Conservation (phyloP, 1,140 invertebrate genomes). For the Polypedilum pembai region DNA sequence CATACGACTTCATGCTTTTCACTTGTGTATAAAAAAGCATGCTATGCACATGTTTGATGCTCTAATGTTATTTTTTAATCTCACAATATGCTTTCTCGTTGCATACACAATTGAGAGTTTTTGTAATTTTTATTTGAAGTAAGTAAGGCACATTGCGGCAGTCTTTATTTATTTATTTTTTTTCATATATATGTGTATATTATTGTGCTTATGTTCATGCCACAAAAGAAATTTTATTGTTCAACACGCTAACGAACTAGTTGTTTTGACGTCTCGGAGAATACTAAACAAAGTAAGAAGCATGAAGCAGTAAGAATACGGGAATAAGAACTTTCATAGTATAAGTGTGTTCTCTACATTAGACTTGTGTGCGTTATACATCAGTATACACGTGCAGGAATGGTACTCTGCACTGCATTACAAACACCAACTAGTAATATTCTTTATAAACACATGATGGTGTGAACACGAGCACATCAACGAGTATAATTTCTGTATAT, state of each 20-base stretch:
- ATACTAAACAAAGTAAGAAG: background rate
- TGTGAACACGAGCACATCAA: background rate
- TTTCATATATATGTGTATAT: background rate
- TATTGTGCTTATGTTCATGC: background rate
- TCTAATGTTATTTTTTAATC: background rate
- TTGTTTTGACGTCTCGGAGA: conserved; percentile 2
- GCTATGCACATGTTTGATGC: background rate
- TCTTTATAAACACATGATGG: background rate
- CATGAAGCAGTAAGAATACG: background rate
- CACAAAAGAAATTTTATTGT: background rate
- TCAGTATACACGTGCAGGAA: too few species aligned
- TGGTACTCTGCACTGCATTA: too few species aligned
- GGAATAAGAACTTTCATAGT: background rate
- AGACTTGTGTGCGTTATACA: too few species aligned
- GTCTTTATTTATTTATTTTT: background rate
- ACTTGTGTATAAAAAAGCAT: background rate
- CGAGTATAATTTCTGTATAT: background rate
- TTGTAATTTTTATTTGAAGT: background rate
- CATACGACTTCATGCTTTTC: background rate
- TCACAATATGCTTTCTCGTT: background rate
- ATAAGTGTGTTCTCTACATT: too few species aligned
- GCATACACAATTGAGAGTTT: background rate
- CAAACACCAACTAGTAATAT: too few species aligned
- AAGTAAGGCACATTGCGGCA: background rate
- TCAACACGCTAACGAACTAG: background rate